phyloP scores from a whole-genome alignment of 2,797 vertebrate genomes.

The Gila robusta region DNA sequence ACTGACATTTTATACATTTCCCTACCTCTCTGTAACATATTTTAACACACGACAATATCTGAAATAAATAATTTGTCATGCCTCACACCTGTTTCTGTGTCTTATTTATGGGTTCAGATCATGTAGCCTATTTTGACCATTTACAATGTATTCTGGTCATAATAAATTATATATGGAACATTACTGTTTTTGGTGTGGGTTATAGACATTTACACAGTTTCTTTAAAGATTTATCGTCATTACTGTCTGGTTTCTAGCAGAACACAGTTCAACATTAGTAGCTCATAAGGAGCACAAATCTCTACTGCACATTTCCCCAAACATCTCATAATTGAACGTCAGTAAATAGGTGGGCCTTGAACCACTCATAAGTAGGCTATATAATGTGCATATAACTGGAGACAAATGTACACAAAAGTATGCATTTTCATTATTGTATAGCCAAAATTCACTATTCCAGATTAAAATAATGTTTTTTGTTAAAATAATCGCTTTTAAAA shows the following conservation, averaged over 20 bases:
- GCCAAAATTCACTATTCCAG: not conserved
- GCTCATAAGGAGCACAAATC: not conserved
- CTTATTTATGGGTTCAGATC: not conserved
- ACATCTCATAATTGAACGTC: not conserved
- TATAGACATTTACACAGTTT: not conserved
- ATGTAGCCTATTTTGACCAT: not conserved
- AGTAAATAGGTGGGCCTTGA: not conserved
- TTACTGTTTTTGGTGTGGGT: not conserved
- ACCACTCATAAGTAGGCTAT: not conserved
- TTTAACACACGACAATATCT: not conserved
- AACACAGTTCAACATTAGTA: not conserved
- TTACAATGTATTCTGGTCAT: not conserved
- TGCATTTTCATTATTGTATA: not conserved
- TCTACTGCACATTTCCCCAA: not conserved
- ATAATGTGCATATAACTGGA: not conserved
- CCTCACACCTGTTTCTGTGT: not conserved
- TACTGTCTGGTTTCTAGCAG: not conserved
- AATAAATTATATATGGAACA: not conserved
- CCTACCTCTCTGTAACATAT: not conserved
- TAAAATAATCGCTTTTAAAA: not conserved
- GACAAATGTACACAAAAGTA: not conserved
- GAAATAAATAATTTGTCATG: not conserved
- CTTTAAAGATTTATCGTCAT: not conserved
- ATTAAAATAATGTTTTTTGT: not conserved
- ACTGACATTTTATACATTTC: not conserved